Conservation (phyloP, 2,797 vertebrate genomes). For the Anguilla marmorata region DNA sequence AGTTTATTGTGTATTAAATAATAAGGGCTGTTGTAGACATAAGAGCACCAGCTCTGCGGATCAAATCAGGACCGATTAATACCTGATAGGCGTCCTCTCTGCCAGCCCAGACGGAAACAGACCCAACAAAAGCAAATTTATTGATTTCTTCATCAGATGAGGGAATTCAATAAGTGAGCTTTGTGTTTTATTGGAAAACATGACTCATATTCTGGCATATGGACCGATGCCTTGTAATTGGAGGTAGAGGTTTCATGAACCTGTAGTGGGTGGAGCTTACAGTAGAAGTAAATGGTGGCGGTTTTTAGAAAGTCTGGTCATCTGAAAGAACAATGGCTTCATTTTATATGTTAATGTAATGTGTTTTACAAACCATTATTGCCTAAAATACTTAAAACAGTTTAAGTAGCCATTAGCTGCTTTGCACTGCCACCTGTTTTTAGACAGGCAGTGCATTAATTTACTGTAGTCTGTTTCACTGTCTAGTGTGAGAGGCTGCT, state of each 20-base stretch:
- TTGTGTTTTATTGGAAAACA: not conserved
- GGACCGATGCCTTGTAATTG: not conserved
- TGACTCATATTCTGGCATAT: not conserved
- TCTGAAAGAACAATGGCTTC: not conserved
- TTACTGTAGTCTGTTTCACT: not conserved
- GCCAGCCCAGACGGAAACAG: not conserved
- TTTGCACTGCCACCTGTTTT: constrained; percentile 36
- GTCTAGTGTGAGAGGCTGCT: not conserved
- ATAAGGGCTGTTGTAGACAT: not conserved
- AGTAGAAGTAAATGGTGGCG: not conserved
- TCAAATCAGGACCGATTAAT: not conserved
- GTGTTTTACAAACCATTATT: not conserved
- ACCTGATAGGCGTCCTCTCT: not conserved
- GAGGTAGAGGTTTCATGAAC: not conserved
- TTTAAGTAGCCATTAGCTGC: not conserved
- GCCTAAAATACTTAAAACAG: not conserved
- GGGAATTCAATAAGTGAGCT: not conserved
- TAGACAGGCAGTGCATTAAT: not conserved
- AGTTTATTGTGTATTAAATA: not conserved
- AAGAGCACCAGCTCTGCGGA: not conserved
- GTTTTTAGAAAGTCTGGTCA: not conserved
- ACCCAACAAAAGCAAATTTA: not conserved
- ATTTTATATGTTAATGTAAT: not conserved
- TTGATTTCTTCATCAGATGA: not conserved
- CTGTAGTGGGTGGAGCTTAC: not conserved